Percentiles rank a stretch among this genome's conserved stretches.
These are phyloP conservation scores for Cisticola juncidis DNA, from an alignment of 2,113 vertebrate species.

Conservation along the genomic window DNA sequence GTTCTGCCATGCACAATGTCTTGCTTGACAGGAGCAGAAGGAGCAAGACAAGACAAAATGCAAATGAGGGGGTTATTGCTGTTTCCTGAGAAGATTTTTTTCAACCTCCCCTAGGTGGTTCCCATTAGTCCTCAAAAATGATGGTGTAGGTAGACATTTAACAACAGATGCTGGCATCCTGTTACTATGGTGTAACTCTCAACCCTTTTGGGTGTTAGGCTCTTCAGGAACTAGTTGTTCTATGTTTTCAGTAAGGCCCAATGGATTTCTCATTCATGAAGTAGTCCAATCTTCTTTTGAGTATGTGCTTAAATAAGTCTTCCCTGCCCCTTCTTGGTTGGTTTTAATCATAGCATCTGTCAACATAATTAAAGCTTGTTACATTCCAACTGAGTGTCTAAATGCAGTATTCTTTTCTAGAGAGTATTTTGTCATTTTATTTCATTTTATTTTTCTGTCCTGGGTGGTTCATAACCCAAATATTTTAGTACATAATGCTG, in stretches of 20 bases:
- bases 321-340: not conserved
- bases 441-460: not conserved
- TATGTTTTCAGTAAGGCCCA: not conserved
- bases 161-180: not conserved
- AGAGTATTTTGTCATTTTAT: not conserved
- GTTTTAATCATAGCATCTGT: not conserved
- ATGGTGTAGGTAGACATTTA: accelerated
- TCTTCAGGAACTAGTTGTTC: not conserved
- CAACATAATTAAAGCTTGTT: not conserved
- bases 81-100: not conserved
- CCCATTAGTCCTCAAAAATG: not conserved
- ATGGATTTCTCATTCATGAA: not conserved
- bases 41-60: not conserved
- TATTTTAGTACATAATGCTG: not conserved
- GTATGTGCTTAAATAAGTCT: not conserved
- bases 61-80: not conserved
- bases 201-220: not conserved
- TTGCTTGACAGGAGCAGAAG: not conserved
- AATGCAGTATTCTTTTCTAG: not conserved
- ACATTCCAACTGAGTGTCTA: not conserved
- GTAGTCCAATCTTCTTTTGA: not conserved
- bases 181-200: not conserved
- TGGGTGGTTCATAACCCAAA: not conserved
- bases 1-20: not conserved
- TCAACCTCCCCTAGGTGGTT: not conserved